Percentiles rank a stretch among this genome's conserved stretches.
Conservation (phyloP, 1,140 invertebrate genomes). For the Sitophilus oryzae region DNA sequence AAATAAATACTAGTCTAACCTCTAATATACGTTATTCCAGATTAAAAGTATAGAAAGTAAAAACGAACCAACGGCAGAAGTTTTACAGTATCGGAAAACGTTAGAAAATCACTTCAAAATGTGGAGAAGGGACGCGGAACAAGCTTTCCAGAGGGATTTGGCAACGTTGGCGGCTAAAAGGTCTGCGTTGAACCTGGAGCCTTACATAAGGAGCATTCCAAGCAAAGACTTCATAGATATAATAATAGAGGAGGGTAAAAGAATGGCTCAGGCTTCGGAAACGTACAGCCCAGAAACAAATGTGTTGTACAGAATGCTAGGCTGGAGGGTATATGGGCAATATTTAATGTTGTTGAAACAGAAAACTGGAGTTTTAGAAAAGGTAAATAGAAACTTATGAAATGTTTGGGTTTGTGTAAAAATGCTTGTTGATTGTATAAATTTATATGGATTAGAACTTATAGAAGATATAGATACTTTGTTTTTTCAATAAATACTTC, state of each 20-base stretch:
- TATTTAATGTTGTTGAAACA: conserved; percentile 60
- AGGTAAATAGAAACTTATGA: conserved; percentile 45
- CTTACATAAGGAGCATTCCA: conserved; percentile 56
- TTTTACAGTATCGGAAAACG: conserved; percentile 47
- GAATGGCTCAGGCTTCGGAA: conserved; percentile 67
- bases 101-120: conserved; percentile 55
- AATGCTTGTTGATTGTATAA: too few relatives aligned
- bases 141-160: conserved; percentile 64
- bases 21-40: not conserved
- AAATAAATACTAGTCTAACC: not conserved
- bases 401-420: not conserved
- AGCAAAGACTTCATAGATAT: conserved; percentile 37
- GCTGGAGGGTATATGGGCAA: conserved; percentile 59
- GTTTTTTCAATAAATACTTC: too few relatives aligned
- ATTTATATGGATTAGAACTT: too few relatives aligned
- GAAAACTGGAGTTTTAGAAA: conserved; percentile 59
- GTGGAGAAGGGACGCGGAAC: conserved; percentile 58
- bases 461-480: too few relatives aligned
- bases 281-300: conserved; percentile 66
- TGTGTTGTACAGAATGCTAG: conserved; percentile 61
- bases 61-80: conserved; percentile 24
- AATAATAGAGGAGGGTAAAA: conserved; percentile 38
- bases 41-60: conserved; percentile 33
- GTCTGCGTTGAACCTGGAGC: conserved; percentile 57
- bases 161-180: conserved; percentile 51